A percentile compares a stretch with the other conserved stretches of the same genome.
These are phyloP conservation scores for Bradypodion pumilum DNA, from an alignment of 2,797 vertebrate species.

Conservation along the genomic window DNA sequence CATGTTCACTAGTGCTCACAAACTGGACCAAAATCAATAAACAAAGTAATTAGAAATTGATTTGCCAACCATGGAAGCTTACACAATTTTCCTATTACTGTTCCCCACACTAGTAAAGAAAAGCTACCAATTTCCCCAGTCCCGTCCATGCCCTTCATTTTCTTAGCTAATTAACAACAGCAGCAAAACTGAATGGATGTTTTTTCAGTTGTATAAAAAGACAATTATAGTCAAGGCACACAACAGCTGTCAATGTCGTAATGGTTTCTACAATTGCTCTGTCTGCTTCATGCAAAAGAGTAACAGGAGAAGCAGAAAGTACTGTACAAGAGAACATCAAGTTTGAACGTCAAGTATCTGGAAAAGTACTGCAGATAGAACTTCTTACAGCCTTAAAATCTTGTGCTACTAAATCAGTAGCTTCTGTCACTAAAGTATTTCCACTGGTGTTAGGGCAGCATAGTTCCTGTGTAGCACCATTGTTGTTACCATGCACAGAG, in stretches of 20 bases:
- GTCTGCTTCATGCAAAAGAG: background rate
- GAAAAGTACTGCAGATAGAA: background rate
- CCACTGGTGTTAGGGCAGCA: background rate
- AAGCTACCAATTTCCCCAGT: background rate
- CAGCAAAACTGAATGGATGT: background rate
- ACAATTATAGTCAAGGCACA: background rate
- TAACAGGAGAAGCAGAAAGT: background rate
- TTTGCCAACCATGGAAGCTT: background rate
- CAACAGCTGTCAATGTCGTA: background rate
- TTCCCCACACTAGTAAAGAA: background rate
- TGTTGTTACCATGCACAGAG: background rate
- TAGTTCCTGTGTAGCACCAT: background rate
- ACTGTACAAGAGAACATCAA: background rate
- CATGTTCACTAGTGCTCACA: background rate
- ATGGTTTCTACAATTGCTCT: background rate
- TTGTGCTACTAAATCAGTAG: background rate
- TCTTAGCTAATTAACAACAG: background rate
- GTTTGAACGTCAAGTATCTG: background rate
- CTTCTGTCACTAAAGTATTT: background rate
- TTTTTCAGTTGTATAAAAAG: background rate
- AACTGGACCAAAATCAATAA: background rate
- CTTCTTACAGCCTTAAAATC: background rate
- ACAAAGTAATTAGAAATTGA: slow-evolving; percentile 13
- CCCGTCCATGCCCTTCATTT: background rate
- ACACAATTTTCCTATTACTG: background rate